Conservation (phyloP, 2,797 vertebrate genomes). For the Sebastes steindachneri region DNA sequence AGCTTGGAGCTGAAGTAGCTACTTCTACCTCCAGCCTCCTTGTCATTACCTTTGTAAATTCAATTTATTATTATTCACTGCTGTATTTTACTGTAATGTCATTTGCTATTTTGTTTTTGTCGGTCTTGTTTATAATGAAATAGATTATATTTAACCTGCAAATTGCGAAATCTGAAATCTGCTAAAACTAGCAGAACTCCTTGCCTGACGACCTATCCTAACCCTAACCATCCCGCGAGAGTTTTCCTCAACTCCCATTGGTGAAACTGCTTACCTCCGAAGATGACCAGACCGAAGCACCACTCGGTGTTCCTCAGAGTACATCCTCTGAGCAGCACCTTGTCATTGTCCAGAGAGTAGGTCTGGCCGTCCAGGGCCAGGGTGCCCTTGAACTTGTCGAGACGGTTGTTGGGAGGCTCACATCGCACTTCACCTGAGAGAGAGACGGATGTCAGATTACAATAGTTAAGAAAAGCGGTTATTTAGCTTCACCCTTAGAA, state of each 20-base stretch:
- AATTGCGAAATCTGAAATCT: no score
- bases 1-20: no score
- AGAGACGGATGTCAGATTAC: not conserved
- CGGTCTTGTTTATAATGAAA: not conserved
- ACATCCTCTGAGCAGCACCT: constrained; percentile 92
- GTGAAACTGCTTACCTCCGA: constrained; percentile 83
- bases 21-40: no score
- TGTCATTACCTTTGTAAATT: not conserved
- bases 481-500: not conserved
- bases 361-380: constrained; percentile 79
- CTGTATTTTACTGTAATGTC: not conserved
- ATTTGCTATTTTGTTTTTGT: not conserved
- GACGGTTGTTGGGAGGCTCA: constrained; percentile 92
- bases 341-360: constrained; percentile 89
- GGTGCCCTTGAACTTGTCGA: constrained; percentile 91
- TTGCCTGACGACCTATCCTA: no score
- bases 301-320: constrained; percentile 94
- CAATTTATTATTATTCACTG: not conserved
- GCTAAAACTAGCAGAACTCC: no score
- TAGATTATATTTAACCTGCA: no score
- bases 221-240: no score
- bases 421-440: constrained; percentile 88
- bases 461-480: not conserved
- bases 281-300: constrained; percentile 95
- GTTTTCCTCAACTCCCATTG: no score